Percentiles rank a stretch among this genome's conserved stretches.
These are phyloP conservation scores for Limnephilus rhombicus DNA, from an alignment of 2,888 invertebrate genomes.

Conservation along the genomic window DNA sequence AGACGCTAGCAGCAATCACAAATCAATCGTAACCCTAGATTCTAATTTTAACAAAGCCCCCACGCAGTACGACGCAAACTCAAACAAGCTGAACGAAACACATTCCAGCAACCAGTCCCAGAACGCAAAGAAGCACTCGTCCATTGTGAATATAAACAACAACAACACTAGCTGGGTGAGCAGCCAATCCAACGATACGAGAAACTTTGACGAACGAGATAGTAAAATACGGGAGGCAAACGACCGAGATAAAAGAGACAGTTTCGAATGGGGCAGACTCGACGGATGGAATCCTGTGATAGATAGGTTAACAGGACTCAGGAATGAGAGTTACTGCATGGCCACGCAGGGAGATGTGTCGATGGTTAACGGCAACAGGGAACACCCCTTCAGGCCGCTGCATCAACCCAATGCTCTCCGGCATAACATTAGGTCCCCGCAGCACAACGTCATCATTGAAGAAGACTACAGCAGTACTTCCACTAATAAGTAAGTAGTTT, in stretches of 20 bases:
- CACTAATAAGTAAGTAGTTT: slow-evolving; percentile 68
- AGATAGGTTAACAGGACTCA: slow-evolving; percentile 88
- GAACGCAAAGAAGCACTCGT: slow-evolving; percentile 73
- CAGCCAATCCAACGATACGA: slow-evolving; percentile 76
- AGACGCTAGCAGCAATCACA: slow-evolving; percentile 69
- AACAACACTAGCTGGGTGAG: slow-evolving; percentile 76
- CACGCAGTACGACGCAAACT: slow-evolving; percentile 63
- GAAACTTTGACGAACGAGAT: slow-evolving; percentile 75
- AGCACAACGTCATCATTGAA: slow-evolving; percentile 82
- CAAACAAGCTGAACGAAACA: slow-evolving; percentile 59
- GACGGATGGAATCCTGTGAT: slow-evolving; percentile 92
- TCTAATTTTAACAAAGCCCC: slow-evolving; percentile 62
- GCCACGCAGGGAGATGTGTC: slow-evolving; percentile 84
- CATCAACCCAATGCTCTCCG: slow-evolving; percentile 67
- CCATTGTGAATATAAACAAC: slow-evolving; percentile 76
- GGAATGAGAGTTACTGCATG: slow-evolving; percentile 96
- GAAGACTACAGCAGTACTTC: slow-evolving; percentile 76
- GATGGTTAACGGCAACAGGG: slow-evolving; percentile 73
- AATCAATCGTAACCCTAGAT: slow-evolving; percentile 63
- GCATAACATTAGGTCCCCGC: slow-evolving; percentile 73
- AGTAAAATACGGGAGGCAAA: slow-evolving; percentile 71
- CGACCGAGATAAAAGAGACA: slow-evolving; percentile 77
- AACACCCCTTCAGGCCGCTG: slow-evolving; percentile 70
- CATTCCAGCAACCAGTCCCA: slow-evolving; percentile 58
- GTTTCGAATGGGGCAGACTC: slow-evolving; percentile 79